Evolutionary conservation across 2,888 invertebrate genomes (phyloP), one percentile per base, ranked within the genome.

Genomic region (Spisula solida): DNA sequence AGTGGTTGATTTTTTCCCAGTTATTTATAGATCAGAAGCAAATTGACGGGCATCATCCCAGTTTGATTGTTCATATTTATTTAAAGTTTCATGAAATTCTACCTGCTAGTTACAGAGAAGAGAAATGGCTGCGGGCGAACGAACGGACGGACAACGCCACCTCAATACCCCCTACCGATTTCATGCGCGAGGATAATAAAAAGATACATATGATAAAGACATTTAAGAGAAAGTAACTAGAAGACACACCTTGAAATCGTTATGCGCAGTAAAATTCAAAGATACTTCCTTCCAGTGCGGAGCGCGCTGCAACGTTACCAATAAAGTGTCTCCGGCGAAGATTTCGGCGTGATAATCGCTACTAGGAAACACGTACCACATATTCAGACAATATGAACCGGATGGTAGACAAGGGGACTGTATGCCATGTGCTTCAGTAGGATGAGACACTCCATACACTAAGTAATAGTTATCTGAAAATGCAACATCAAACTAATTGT

Each of bases 401-500:
- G 75, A 31, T 18, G 34, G 18, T 75, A 75, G 6, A 75, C 75
- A 75, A 16, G 75, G 75, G 18, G 75, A 75, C 31, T 34, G 31
- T 1, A 75, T 25, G 25, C n/a, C 60, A 25, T 12, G 60, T 66
- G 60, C 5, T 12, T 10, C 60, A 66, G 60, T 25, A 25, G 60
- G 10, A 25, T 20, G 10, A n/a, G n/a, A 25, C 0, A n/a, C 10
- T 66, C n/a, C 25, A 25, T 66, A 66, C 6, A 25, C 60, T 66
- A 66, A n/a, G 60, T 66, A 66, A 66, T 66, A 66, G 25, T 25
- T n/a, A 66, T 66, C 60, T 66, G 60, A 66, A 66, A 66, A 66
- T 25, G 6, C 25, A 10, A 66, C 12, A 16, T 16, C 51, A 51
- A 16, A 14, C 16, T 12, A 12, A 51, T 51, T 16, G 51, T 51